Evolutionary conservation across 2,113 vertebrate genomes (phyloP).

Genomic region (Arothron firmamentum): DNA sequence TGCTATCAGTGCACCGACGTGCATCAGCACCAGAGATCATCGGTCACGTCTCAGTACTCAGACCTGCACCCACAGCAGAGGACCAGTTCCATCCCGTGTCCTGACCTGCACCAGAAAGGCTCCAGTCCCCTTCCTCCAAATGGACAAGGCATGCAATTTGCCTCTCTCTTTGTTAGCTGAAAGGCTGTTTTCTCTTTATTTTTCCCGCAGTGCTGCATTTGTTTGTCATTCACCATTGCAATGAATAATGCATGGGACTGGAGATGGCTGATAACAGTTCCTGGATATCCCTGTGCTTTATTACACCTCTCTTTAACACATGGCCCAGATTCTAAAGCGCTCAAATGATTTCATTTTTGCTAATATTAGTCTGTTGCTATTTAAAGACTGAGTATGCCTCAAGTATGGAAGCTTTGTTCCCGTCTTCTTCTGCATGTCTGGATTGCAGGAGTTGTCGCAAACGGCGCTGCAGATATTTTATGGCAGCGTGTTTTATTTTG

Average conservation of each 20-base stretch:
- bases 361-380: conserved; percentile 62
- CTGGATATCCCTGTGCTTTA: conserved; percentile 52
- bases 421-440: conserved; percentile 33
- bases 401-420: conserved; percentile 31
- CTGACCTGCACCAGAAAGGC: conserved; percentile 59
- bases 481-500: background rate
- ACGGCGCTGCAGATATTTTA: conserved; percentile 20
- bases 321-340: conserved; percentile 65
- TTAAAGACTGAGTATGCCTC: conserved; percentile 46
- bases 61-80: conserved; percentile 63
- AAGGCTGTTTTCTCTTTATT: conserved; percentile 22
- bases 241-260: conserved; percentile 65
- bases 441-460: conserved; percentile 21
- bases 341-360: conserved; percentile 50
- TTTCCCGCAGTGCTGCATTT: conserved; percentile 16
- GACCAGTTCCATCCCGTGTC: conserved; percentile 48
- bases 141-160: conserved; percentile 54
- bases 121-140: conserved; percentile 48
- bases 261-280: conserved; percentile 48
- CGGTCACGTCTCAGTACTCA: conserved; percentile 33
- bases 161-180: background rate
- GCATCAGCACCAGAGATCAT: conserved; percentile 70
- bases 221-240: conserved; percentile 37
- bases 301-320: conserved; percentile 57
- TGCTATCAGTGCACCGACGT: conserved; percentile 79